Evolutionary conservation across 35 echinoderm and acorn worm species (phyloP), one percentile per base, ranked within the genome.

Genomic region (Apostichopus parvimensis): DNA sequence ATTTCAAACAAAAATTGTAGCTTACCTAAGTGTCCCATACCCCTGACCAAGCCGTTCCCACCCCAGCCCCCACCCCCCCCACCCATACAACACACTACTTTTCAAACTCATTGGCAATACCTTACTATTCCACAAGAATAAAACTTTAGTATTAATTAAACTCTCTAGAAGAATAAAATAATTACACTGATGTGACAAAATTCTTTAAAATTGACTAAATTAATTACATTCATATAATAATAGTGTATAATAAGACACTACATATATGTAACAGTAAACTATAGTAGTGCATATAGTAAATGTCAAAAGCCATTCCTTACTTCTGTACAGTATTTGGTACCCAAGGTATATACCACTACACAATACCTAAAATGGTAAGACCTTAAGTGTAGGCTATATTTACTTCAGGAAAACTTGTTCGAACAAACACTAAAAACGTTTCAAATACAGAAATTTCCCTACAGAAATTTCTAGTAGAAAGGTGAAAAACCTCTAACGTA

Each of bases 291-390:
- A 61, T 12, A 60, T 12, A 61, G 12, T 61, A 75, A 75, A 75
- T 75, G 71, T 75, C 71, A 75, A 18, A 75, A 18, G 71, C 71
- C 17, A 75, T 75, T n/a, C 71, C 6, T 5, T 7, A n/a, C 15
- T 73, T 73, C 14, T 73, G 17, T 75, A 75, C 6, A 20, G 15
- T 75, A 75, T 15, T 1, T 75, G 15, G 15, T 75, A 75, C 71
- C 15, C 20, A 75, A 0, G 34, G 1, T 82, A 55, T 58, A 59
- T 26, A 75, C 54, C 11, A 80, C 13, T 6, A 5, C 24, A 23
- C 81, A 84, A n/a, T 84, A 84, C 81, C 81, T 84, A 84, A 84
- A 84, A 84, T 84, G 81, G 81, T 84, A 84, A 58, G 20, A 84
- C 81, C 55, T 58, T 54, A 59, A 18, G 71, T 75, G 4, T 22